Percentiles rank a stretch among this genome's conserved stretches.
Evolutionary conservation across 2,888 invertebrate genomes (phyloP).

Genomic region (Stenolophus ochropezus): DNA sequence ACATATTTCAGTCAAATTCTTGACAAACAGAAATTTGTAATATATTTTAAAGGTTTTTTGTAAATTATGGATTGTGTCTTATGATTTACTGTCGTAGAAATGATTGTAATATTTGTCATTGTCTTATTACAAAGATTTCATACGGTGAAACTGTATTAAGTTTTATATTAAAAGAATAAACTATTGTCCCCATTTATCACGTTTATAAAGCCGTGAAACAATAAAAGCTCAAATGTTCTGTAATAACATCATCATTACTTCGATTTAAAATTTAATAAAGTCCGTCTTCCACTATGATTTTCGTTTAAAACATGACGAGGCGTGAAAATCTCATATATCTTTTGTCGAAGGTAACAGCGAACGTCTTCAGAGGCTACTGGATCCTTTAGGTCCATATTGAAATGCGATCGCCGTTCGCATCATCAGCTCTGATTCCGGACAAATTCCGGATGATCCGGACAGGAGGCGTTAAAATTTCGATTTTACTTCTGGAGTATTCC

Average conservation of each 20-base stretch:
- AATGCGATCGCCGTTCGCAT: slow-evolving; percentile 51
- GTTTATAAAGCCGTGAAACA: background rate
- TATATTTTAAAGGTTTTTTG: too few species aligned
- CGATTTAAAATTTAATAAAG: slow-evolving; percentile 25
- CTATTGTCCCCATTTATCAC: background rate
- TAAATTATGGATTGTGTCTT: too few species aligned
- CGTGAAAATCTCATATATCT: slow-evolving; percentile 23
- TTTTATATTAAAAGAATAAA: background rate
- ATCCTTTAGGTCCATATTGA: slow-evolving; percentile 32
- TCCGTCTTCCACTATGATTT: slow-evolving; percentile 2
- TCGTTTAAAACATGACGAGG: slow-evolving; percentile 22
- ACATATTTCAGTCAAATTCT: background rate
- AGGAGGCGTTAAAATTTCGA: slow-evolving; percentile 26
- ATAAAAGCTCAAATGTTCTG: slow-evolving; percentile 2
- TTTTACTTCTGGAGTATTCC: slow-evolving; percentile 40
- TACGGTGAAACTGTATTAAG: background rate
- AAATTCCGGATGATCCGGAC: slow-evolving; percentile 54
- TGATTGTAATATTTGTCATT: background rate
- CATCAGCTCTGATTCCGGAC: slow-evolving; percentile 54
- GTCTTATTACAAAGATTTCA: background rate
- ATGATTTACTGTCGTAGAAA: background rate
- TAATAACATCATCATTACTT: slow-evolving; percentile 18
- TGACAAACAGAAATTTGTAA: background rate
- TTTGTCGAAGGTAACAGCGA: slow-evolving; percentile 19
- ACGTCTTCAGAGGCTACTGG: background rate